Evolutionary conservation across 2,888 invertebrate species (phyloP).

Genomic region (Tubulanus polymorphus): DNA sequence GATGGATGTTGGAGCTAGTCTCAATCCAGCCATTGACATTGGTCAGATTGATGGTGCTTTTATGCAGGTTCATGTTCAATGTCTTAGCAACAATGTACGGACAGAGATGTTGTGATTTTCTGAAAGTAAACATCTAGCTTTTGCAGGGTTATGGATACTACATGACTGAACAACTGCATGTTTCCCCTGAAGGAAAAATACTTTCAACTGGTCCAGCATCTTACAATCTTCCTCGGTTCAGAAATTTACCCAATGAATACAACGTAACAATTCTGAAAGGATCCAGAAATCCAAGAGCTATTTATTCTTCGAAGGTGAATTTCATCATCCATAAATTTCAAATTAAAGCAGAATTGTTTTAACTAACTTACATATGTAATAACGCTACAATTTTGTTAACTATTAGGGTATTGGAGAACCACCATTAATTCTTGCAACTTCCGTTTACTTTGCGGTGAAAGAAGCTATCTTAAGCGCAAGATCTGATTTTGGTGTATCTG

Average conservation of each 20-base stretch:
- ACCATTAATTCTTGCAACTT: slow-evolving; percentile 29
- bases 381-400: no score
- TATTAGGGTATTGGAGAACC: slow-evolving; percentile 41
- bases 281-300: neutral
- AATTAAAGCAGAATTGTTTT: no score
- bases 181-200: neutral
- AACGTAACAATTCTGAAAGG: neutral
- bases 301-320: neutral
- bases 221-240: neutral
- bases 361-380: no score
- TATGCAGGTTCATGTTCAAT: slow-evolving; percentile 72
- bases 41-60: slow-evolving; percentile 96
- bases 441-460: slow-evolving; percentile 33
- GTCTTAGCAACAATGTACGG: no score
- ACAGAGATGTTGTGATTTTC: no score
- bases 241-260: neutral
- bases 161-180: neutral
- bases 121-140: no score
- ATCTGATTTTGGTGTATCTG: slow-evolving; percentile 23
- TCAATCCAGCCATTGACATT: slow-evolving; percentile 95
- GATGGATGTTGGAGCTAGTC: slow-evolving; percentile 92
- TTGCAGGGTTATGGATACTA: neutral
- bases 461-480: slow-evolving; percentile 31
- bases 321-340: no score
- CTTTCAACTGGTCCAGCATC: neutral